Base-by-base conservation (phyloP, 2,797 vertebrate genomes). In the Urocyon cinereoargenteus region DNA sequence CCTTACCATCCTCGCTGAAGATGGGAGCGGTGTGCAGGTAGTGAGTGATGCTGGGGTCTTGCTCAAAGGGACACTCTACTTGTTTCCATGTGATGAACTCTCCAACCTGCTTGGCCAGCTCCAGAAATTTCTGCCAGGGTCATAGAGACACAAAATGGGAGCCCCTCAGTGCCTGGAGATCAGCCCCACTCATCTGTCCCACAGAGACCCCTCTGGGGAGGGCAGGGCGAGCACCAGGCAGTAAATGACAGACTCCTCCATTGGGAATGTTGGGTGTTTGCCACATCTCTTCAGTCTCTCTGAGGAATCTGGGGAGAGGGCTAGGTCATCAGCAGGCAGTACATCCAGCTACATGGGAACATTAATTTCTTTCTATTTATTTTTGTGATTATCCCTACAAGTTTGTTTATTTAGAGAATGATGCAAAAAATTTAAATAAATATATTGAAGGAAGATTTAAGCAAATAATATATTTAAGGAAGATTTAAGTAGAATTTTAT, bases 71-170 rank as follows among this genome's bases (percentile, higher is more conserved):
- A 98, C 99, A 99, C 75, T 99, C 98, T 97, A 99, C 99, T 99
- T 99, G 99, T 96, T 99, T 99, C 99, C 99, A 99, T 1, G 99
- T 99, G 98, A 99, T 99, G 98, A 99, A 99, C 98, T 99, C 99
- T 94, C 99, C 99, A 96, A 99, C 99, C 97, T 99, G 99, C 98
- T 99, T 99, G 16, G 99, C 99, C 97, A 99, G 98, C 97, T 99
- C 99, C 99, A 99, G 99, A 96, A 99, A 99, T 99, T 99, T 99
- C 99, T 99, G 91, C 34, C 84, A 57, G 77, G 3, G 51, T 90
- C 68, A 93, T 8, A 86, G 75, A 97, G 55, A 93, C 51, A 97
- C 10, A 85, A 55, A 90, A 79, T 9, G 61, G 40, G 61, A 40
- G 49, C 1, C 10, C 26, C 55, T 31, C 21, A 13, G 61, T 62